phyloP scores from a whole-genome alignment of 2,888 invertebrate genomes.

The Thera obeliscata region DNA sequence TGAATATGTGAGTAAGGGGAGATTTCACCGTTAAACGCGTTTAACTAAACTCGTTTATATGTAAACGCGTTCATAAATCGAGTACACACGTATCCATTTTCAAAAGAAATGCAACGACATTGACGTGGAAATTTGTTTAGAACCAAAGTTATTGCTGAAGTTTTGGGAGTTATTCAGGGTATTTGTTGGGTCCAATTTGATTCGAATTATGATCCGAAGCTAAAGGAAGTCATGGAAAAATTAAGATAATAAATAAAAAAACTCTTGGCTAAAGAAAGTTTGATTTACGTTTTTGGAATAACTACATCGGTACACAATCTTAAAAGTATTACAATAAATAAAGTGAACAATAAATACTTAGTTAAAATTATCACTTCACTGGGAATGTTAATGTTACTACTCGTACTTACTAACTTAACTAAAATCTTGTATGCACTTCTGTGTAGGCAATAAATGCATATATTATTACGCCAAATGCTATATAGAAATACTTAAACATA shows the following conservation, averaged over 20 bases:
- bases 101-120: too few relatives aligned
- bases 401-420: slow-evolving; percentile 3
- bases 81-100: too few relatives aligned
- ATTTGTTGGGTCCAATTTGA: not conserved
- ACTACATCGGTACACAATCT: slow-evolving; percentile 36
- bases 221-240: not conserved
- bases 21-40: too few relatives aligned
- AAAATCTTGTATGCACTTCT: slow-evolving; percentile 1
- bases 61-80: too few relatives aligned
- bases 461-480: slow-evolving; percentile 8
- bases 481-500: slow-evolving; percentile 15
- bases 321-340: slow-evolving; percentile 36
- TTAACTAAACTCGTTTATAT: too few relatives aligned
- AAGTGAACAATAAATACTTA: slow-evolving; percentile 42
- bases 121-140: too few relatives aligned
- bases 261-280: slow-evolving; percentile 5
- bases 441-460: slow-evolving; percentile 6
- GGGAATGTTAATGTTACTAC: slow-evolving; percentile 44
- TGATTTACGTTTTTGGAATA: slow-evolving; percentile 30
- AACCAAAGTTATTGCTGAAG: too few relatives aligned
- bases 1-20: too few relatives aligned
- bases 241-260: not conserved
- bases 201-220: too few relatives aligned
- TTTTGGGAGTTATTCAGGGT: slow-evolving; percentile 4
- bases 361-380: slow-evolving; percentile 40